A percentile compares a stretch with the other conserved stretches of the same genome.
These are phyloP conservation scores for Philonicus albiceps DNA, from an alignment of 2,888 invertebrate genomes.

Conservation along the genomic window DNA sequence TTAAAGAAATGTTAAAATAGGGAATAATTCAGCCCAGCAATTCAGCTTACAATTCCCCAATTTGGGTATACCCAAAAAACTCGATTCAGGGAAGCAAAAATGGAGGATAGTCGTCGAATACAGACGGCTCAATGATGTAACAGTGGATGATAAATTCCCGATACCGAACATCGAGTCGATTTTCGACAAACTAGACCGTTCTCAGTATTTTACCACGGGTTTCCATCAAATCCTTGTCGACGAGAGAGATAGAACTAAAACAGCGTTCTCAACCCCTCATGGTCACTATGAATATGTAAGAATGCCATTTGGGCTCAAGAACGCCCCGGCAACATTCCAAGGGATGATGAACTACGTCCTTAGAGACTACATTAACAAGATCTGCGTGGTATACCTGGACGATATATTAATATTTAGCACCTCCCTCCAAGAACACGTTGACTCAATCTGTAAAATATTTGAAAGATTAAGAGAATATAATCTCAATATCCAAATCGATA, in stretches of 20 bases:
- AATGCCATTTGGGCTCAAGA: too few relatives aligned
- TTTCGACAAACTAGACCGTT: conserved; percentile 41
- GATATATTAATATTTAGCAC: conserved; percentile 52
- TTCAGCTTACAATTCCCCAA: conserved; percentile 42
- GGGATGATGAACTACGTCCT: too few relatives aligned
- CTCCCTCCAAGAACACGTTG: not conserved
- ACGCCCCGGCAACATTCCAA: too few relatives aligned
- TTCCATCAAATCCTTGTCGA: conserved; percentile 45
- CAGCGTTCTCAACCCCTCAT: not conserved
- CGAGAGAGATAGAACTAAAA: conserved; percentile 42
- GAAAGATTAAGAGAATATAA: too few relatives aligned
- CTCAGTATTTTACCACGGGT: conserved; percentile 46
- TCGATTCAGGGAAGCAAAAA: conserved; percentile 31
- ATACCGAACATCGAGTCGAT: too few relatives aligned
- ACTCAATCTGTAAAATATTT: too few relatives aligned
- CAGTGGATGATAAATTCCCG: too few relatives aligned
- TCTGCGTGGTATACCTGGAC: conserved; percentile 54
- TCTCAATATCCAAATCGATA: not conserved
- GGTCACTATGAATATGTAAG: conserved; percentile 42
- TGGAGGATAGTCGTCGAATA: conserved; percentile 42
- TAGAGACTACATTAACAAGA: too few relatives aligned
- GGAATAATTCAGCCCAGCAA: conserved; percentile 39
- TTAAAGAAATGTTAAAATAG: too few relatives aligned
- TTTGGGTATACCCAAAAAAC: conserved; percentile 45
- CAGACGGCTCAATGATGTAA: conserved; percentile 34